A percentile compares a stretch with the other conserved stretches of the same genome.
phyloP scores from a whole-genome alignment of 2,797 vertebrate genomes.

The Sebastes alutus region DNA sequence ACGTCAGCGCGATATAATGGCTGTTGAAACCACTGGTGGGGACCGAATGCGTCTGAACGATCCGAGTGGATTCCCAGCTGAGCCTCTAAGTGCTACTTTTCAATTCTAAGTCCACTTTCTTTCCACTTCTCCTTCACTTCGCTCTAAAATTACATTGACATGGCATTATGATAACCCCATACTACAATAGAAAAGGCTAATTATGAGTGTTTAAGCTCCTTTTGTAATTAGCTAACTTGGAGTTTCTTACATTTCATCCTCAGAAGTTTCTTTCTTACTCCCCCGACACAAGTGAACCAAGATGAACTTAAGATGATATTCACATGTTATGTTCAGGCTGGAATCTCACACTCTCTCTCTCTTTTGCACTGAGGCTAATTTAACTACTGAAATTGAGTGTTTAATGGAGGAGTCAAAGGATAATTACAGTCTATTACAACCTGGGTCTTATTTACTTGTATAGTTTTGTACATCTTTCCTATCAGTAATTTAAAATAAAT shows the following conservation, averaged over 20 bases:
- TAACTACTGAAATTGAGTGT: background rate
- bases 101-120: conserved; percentile 50
- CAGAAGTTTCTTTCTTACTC: conserved; percentile 59
- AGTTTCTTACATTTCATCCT: conserved; percentile 63
- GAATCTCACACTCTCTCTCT: conserved; percentile 28
- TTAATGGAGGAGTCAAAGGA: conserved; percentile 12
- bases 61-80: conserved; percentile 65
- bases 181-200: conserved; percentile 73
- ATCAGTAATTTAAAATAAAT: background rate
- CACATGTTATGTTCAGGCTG: conserved; percentile 37
- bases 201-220: conserved; percentile 78
- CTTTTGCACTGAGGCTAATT: conserved; percentile 1
- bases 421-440: conserved; percentile 3
- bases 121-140: conserved; percentile 48
- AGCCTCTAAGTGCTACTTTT: conserved; percentile 67
- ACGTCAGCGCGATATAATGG: conserved; percentile 39
- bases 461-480: background rate
- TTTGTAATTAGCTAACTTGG: conserved; percentile 75
- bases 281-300: conserved; percentile 44
- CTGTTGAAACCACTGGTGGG: conserved; percentile 22
- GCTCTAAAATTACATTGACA: conserved; percentile 69
- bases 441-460: conserved; percentile 7
- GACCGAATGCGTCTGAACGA: conserved; percentile 45
- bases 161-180: conserved; percentile 74
- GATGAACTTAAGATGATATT: conserved; percentile 64